Evolutionary conservation across 2,797 vertebrate species (phyloP), one percentile per base, ranked within the genome.

Genomic region (Scomberomorus guttatus): DNA sequence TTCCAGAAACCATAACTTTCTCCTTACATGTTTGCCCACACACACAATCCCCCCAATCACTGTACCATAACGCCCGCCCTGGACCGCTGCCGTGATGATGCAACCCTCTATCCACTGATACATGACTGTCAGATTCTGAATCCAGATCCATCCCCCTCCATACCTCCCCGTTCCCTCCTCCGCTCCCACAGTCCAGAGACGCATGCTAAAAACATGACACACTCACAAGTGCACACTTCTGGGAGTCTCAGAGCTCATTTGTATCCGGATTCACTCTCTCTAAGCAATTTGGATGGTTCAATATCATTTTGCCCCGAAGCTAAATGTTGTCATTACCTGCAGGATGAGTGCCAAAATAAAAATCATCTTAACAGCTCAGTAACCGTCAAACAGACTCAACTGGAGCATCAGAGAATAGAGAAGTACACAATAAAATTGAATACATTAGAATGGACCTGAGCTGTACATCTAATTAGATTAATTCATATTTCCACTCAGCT

Each of bases 11-110:
- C 27, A 29, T 29, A 29, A 29, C 7, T 9, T 9, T 2, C 37
- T 37, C 37, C 2, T 37, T 12, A 37, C 37, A 37, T 37, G 11
- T 37, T 37, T 32, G 29, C 29, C 6, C 29, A 37, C 39, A 42
- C 39, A 13, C 39, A 42, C 11, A 13, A 42, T 42, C 12, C 14
- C 39, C 12, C 39, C 72, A 27, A 72, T 73, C 75, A n/a, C 59
- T 81, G 64, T 77, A 72, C 77, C 58, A 73, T 85, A 83, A 89
- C 80, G 72, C 71, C 75, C 37, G 59, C 44, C 39, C 71, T 89
- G 85, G 85, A 81, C 29, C 1, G 61, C 68, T 77, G 86, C 87
- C 86, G 86, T 34, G 62, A 20, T 25, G 57, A 77, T 77, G 48
- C 44, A 44, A 22, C 8, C 32, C 54, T 55, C 57, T 6, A 59